Evolutionary conservation across 2,113 vertebrate species (phyloP).

Genomic region (Cyphomyrus plagiostoma): DNA sequence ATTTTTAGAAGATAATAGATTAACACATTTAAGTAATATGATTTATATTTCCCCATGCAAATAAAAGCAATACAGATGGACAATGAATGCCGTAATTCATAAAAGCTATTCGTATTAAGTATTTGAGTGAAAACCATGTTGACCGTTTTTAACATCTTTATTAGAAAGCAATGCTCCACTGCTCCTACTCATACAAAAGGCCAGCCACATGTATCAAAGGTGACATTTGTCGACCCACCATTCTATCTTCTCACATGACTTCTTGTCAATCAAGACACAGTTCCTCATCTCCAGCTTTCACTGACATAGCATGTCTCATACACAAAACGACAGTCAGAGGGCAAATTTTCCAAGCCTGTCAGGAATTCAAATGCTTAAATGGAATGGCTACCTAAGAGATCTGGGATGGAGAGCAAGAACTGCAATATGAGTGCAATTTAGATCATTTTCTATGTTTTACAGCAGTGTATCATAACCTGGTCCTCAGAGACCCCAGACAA

Average conservation of each 20-base stretch:
- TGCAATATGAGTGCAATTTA: not conserved
- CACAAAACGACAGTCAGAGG: slow-evolving; percentile 1
- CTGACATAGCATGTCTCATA: not conserved
- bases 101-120: not conserved
- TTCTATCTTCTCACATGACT: not conserved
- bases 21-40: not conserved
- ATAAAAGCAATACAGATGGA: not conserved
- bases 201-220: not conserved
- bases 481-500: not conserved
- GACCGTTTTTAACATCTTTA: not conserved
- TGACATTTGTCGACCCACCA: slow-evolving; percentile 10
- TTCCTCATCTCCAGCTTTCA: not conserved
- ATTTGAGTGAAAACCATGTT: not conserved
- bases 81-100: not conserved
- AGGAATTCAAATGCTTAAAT: not conserved
- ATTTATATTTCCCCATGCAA: not conserved
- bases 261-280: not conserved
- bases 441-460: not conserved
- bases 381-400: not conserved
- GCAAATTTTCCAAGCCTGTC: not conserved
- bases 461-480: not conserved
- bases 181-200: not conserved
- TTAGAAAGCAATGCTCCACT: not conserved
- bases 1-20: not conserved
- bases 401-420: not conserved